A percentile compares a stretch with the other conserved stretches of the same genome.
phyloP scores from a whole-genome alignment of 1,140 invertebrate species.

The Pomacea maculata region DNA sequence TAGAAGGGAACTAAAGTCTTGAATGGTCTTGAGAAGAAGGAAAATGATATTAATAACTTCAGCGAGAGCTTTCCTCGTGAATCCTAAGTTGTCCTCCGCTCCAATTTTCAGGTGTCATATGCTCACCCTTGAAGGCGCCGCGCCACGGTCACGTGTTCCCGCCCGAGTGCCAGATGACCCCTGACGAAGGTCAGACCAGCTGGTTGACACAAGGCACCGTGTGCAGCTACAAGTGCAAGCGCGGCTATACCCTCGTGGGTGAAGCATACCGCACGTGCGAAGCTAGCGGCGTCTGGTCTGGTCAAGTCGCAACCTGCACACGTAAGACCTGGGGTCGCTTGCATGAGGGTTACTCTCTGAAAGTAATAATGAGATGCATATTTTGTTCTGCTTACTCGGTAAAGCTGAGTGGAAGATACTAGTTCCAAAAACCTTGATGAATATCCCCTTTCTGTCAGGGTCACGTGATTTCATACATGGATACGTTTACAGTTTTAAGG shows the following conservation, averaged over 20 bases:
- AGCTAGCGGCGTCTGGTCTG: slow-evolving; percentile 25
- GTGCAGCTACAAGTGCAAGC: slow-evolving; percentile 25
- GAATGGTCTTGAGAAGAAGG: too few relatives aligned
- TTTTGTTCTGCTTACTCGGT: too few relatives aligned
- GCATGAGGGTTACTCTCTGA: too few relatives aligned
- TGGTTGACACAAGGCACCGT: slow-evolving; percentile 20
- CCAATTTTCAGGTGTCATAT: slow-evolving; percentile 9
- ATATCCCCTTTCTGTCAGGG: too few relatives aligned
- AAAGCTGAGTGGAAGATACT: too few relatives aligned
- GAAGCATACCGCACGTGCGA: slow-evolving; percentile 20
- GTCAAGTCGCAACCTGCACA: slow-evolving; percentile 7
- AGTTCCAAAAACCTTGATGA: too few relatives aligned
- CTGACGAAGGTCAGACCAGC: not conserved
- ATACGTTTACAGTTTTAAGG: too few relatives aligned
- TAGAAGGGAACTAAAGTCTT: too few relatives aligned
- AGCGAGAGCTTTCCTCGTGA: too few relatives aligned
- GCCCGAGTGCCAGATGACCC: slow-evolving; percentile 12
- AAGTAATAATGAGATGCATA: not conserved
- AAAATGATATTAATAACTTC: too few relatives aligned
- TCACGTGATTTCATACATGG: too few relatives aligned
- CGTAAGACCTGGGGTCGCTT: slow-evolving; percentile 3
- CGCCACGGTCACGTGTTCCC: slow-evolving; percentile 4
- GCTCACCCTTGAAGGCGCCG: slow-evolving; percentile 3
- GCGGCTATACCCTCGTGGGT: slow-evolving; percentile 6
- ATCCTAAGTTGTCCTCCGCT: too few relatives aligned